Conservation (phyloP, 1,140 invertebrate species). For the Samia ricini region DNA sequence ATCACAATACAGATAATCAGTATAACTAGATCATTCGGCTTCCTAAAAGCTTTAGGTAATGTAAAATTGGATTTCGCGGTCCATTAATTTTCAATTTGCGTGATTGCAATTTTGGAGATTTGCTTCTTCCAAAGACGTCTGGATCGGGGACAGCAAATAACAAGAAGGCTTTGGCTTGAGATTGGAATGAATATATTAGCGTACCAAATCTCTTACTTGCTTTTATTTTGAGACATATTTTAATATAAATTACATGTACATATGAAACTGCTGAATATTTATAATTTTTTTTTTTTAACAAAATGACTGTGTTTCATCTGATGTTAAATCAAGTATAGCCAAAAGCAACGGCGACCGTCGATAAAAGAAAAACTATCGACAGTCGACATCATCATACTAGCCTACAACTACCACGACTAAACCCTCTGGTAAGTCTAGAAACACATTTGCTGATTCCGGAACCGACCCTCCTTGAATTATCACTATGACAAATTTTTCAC, state of each 20-base stretch:
- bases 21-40: slow-evolving; percentile 8
- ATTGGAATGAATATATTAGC: slow-evolving; percentile 55
- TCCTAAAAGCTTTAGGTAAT: slow-evolving; percentile 56
- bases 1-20: slow-evolving; percentile 6
- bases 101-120: slow-evolving; percentile 74
- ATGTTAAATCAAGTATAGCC: too few relatives aligned
- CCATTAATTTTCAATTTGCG: slow-evolving; percentile 76
- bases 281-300: too few relatives aligned
- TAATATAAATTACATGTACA: too few relatives aligned
- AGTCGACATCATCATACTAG: too few relatives aligned
- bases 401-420: too few relatives aligned
- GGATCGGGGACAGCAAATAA: slow-evolving; percentile 51
- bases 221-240: background rate
- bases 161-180: slow-evolving; percentile 50
- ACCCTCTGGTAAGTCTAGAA: too few relatives aligned
- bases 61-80: slow-evolving; percentile 71
- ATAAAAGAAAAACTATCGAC: too few relatives aligned
- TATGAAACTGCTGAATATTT: background rate
- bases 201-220: background rate
- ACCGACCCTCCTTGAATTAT: too few relatives aligned
- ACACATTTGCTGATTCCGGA: too few relatives aligned
- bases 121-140: slow-evolving; percentile 52
- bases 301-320: too few relatives aligned
- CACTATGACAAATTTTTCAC: too few relatives aligned
- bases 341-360: too few relatives aligned